Percentiles rank a stretch among this genome's conserved stretches.
Conservation (phyloP, 53 echinoderm and acorn worm species). For the Paracentrotus lividus region DNA sequence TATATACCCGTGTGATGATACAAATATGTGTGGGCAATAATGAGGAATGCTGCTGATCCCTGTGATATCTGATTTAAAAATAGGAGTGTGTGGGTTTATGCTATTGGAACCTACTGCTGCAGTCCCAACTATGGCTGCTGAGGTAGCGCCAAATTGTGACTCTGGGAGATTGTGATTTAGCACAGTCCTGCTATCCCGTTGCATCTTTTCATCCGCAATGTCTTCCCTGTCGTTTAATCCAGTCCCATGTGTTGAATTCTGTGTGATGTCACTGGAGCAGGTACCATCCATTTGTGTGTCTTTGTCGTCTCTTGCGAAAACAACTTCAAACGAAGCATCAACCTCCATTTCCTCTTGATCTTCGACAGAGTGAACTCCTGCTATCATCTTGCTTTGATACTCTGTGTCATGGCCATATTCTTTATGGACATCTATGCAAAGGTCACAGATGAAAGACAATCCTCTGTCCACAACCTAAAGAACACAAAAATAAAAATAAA, state of each 20-base stretch:
- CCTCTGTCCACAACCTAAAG: constrained; percentile 38
- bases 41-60: neutral
- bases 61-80: constrained; percentile 19
- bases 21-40: constrained; percentile 6
- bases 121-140: neutral
- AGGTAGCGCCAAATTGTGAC: neutral
- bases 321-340: neutral
- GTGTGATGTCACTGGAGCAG: neutral
- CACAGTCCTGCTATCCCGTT: neutral
- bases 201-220: neutral
- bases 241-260: neutral
- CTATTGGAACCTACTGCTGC: neutral
- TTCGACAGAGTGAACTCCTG: neutral
- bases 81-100: neutral
- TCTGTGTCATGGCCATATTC: neutral
- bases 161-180: neutral
- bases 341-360: neutral
- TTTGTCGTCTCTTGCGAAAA: neutral
- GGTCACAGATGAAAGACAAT: neutral
- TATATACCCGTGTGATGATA: neutral
- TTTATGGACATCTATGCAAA: constrained; percentile 13
- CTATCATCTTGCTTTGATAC: neutral
- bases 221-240: neutral
- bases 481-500: neutral
- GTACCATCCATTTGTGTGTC: no score